These are phyloP conservation scores for Cottoperca gobio DNA, from an alignment of 2,797 vertebrate genomes.

Conservation along the genomic window DNA sequence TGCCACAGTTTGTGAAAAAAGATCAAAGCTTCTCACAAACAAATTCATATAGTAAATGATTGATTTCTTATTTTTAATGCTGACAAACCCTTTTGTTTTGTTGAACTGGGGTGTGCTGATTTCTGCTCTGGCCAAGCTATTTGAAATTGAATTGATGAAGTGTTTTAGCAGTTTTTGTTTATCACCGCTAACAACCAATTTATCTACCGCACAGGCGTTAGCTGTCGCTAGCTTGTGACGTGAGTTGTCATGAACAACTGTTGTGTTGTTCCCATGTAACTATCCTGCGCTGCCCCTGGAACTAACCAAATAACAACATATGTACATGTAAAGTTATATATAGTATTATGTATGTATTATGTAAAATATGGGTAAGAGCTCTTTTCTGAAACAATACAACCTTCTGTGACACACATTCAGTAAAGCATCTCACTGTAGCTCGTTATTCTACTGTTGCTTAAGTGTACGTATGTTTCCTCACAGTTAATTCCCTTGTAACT, in stretches of 20 bases:
- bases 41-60: not conserved
- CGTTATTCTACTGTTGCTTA: constrained; percentile 12
- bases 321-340: not conserved
- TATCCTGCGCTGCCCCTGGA: not conserved
- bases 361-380: too few relatives aligned
- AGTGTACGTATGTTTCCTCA: constrained; percentile 25
- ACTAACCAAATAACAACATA: not conserved
- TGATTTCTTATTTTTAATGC: not conserved
- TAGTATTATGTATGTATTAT: too few relatives aligned
- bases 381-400: not conserved
- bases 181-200: not conserved
- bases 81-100: not conserved
- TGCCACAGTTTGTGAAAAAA: constrained; percentile 11
- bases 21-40: not conserved
- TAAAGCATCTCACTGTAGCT: not conserved
- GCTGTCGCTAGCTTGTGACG: not conserved
- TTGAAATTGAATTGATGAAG: too few relatives aligned
- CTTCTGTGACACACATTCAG: constrained; percentile 9
- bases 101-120: too few relatives aligned
- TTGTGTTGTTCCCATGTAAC: too few relatives aligned
- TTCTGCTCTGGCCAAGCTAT: too few relatives aligned
- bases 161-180: too few relatives aligned
- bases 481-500: constrained; percentile 53
- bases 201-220: not conserved
- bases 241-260: not conserved